phyloP scores from a whole-genome alignment of 2,797 vertebrate genomes.

The Lepilemur ruficaudatus region DNA sequence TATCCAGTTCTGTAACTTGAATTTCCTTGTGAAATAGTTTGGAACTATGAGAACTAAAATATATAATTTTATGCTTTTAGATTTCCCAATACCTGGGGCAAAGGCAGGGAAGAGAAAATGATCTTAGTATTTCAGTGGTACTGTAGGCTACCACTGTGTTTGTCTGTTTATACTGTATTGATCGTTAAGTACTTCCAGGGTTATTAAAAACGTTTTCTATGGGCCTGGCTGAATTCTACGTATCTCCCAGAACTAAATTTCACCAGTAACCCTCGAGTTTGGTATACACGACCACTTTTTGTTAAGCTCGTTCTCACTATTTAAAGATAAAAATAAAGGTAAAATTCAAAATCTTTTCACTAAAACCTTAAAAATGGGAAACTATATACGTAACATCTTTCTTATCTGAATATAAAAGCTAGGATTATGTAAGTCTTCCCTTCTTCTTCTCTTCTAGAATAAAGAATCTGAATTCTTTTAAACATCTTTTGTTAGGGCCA shows the following conservation, averaged over 20 bases:
- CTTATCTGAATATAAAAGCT: background rate
- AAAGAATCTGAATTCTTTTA: background rate
- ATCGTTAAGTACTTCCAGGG: background rate
- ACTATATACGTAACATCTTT: background rate
- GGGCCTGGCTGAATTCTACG: background rate
- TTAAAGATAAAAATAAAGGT: conserved; percentile 31
- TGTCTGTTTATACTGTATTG: background rate
- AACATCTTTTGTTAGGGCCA: background rate
- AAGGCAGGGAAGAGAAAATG: background rate
- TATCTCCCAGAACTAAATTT: background rate
- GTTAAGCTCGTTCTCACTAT: background rate
- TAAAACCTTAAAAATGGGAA: background rate
- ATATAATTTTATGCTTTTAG: conserved; percentile 16
- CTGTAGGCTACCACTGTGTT: background rate
- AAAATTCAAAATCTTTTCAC: background rate
- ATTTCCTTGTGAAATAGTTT: background rate
- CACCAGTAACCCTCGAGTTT: background rate
- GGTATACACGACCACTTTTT: background rate
- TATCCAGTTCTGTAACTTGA: background rate
- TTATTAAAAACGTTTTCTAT: background rate
- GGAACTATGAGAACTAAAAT: background rate
- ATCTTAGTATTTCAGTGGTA: background rate
- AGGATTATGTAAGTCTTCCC: background rate
- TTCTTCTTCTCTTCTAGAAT: background rate
- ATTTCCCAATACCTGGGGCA: background rate